Base-by-base conservation (phyloP, 2,113 vertebrate genomes). In the Scomber japonicus region DNA sequence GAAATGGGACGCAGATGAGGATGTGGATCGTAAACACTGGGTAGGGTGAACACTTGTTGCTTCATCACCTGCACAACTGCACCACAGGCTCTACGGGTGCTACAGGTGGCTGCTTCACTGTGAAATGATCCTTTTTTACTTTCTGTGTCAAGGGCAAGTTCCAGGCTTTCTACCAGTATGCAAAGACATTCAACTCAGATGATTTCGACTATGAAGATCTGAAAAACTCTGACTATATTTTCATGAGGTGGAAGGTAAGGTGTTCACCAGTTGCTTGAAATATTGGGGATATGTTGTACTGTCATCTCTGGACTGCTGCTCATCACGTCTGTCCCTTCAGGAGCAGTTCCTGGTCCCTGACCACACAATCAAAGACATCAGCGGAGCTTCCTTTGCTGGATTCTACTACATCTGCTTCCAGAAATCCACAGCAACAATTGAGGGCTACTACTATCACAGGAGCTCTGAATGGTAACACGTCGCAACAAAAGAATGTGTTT, bases 391-490 rank as follows among this genome's bases (percentile, higher is more conserved):
- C 92, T 99, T 99, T 91, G 98, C 98, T 66, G 98, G 98, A 65
- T 99, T 99, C 92, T 99, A 99, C 94, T 99, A 99, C 95, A 99
- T 99, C 94, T 99, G 98, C 94, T 99, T 99, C 95, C 98, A 99
- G 96, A 99, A 99, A 93, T 99, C 98, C 62, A 97, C 98, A 73
- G 98, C 98, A 67, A 98, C 98, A 67, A 98, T 99, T 85, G 98
- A 99, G 94, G 98, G 98, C 81, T 99, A 98, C 95, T 99, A 99
- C 92, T 99, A 99, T 92, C 98, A 99, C 94, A 94, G 98, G 86
- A 99, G 98, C 94, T 99, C 98, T 78, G 98, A 99, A 97, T 99
- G 98, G 98, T 99, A 96, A 91, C 86, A 6, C 16, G 40, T 1
- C 56, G 11, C 10, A 62, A 44, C 51, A 69, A 27, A 40, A 40